Base-by-base conservation (phyloP, 1,140 invertebrate species). In the Aleiodes sp. region DNA sequence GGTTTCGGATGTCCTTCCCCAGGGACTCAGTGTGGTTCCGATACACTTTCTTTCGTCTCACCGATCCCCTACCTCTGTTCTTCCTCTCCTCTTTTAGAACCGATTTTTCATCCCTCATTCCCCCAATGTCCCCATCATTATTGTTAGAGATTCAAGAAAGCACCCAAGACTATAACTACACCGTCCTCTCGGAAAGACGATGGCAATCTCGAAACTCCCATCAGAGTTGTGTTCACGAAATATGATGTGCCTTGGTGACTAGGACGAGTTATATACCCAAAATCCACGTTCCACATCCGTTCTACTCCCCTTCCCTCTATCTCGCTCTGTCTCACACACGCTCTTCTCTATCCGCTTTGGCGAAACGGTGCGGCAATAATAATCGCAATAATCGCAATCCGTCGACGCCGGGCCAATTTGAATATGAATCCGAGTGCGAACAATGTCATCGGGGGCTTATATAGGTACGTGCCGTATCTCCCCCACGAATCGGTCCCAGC, bases 341-440 rank as follows among this genome's bases (percentile, higher is more conserved):
- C 29, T 16, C 21, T 24, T 21, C 31, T 35, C 39, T 12, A 10
- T 28, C 16, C 33, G 43, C 41, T 70, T 65, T 41, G 65, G 52
- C 74, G 77, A 78, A 79, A 82, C 77, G 80, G 76, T 72, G 80
- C 74, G 76, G 78, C 71, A 75, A 76, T 83, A 83, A 84, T 82
- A 82, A 84, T 81, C 82, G 82, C 81, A 82, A 83, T 84, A 83
- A 84, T 83, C 81, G 80, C 80, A 82, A 83, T 82, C 80, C 75
- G 76, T 80, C 72, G 80, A 72, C 64, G 68, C 60, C 64, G 52
- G 70, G 82, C 82, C 83, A 85, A 85, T 85, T 85, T 85, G 83
- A 85, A 85, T 85, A 85, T 85, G 83, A 85, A 85, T 85, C 81
- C 82, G 82, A 85, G 82, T 85, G 80, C 82, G 83, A 85, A 85